A percentile compares a stretch with the other conserved stretches of the same genome.
phyloP scores from a whole-genome alignment of 37 sponge, comb jelly and placozoan genomes.

The Corticium candelabrum region DNA sequence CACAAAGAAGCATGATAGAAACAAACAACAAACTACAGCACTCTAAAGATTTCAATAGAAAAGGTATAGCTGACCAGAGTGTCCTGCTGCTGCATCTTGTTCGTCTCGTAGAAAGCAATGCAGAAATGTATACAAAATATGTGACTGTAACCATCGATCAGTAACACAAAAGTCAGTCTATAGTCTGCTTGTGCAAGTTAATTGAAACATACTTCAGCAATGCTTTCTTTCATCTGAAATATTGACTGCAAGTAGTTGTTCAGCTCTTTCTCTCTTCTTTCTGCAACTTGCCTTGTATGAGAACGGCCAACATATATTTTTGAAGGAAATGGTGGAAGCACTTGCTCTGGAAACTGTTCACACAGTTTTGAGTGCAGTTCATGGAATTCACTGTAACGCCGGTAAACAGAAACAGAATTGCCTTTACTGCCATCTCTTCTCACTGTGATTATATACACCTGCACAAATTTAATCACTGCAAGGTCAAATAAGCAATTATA shows the following conservation, averaged over 20 bases:
- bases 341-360: conserved; percentile 32
- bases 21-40: too few species aligned
- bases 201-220: too few species aligned
- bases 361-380: conserved; percentile 60
- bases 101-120: conserved; percentile 71
- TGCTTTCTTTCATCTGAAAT: conserved; percentile 31
- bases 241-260: conserved; percentile 38
- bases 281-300: conserved; percentile 30
- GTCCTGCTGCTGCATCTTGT: conserved; percentile 28
- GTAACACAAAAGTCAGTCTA: neutral
- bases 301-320: conserved; percentile 39
- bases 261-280: conserved; percentile 38
- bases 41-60: too few species aligned
- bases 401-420: conserved; percentile 27
- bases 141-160: conserved; percentile 21
- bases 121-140: conserved; percentile 71
- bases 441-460: conserved; percentile 20
- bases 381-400: conserved; percentile 75
- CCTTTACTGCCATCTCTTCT: conserved; percentile 9
- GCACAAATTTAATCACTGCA: neutral
- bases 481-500: neutral
- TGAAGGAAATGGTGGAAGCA: conserved; percentile 52
- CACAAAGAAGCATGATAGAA: too few species aligned
- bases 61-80: neutral
- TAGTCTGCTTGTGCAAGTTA: conserved; percentile 34